Evolutionary conservation across 2,888 invertebrate genomes (phyloP).

Genomic region (Parascotia fuliginaria): DNA sequence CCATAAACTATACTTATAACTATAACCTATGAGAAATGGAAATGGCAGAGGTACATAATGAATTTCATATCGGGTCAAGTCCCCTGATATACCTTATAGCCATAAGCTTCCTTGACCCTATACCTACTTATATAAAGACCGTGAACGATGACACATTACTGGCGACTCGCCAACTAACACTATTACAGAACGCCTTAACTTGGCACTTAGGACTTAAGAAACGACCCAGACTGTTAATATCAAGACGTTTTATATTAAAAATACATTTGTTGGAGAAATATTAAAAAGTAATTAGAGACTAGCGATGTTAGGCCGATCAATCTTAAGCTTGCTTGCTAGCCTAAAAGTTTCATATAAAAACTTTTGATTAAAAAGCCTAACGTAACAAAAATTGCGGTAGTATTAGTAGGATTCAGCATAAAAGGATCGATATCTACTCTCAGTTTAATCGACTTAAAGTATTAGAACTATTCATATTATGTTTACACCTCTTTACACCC

Average conservation of each 20-base stretch:
- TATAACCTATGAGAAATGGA: background rate
- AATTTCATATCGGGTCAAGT: background rate
- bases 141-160: slow-evolving; percentile 38
- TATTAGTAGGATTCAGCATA: too few species aligned
- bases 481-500: too few species aligned
- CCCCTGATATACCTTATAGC: slow-evolving; percentile 1
- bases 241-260: background rate
- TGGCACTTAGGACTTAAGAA: slow-evolving; percentile 32
- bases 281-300: background rate
- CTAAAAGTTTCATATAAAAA: too few species aligned
- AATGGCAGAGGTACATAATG: background rate
- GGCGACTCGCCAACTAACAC: slow-evolving; percentile 31
- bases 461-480: too few species aligned
- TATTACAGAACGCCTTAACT: slow-evolving; percentile 34
- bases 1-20: too few species aligned
- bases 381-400: too few species aligned
- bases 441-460: too few species aligned
- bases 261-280: background rate
- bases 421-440: too few species aligned
- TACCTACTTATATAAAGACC: background rate
- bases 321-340: too few species aligned
- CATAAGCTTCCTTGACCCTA: slow-evolving; percentile 8
- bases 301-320: background rate
- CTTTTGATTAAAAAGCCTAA: too few species aligned
- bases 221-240: background rate